Evolutionary conservation across 2,113 vertebrate species (phyloP).

Genomic region (Catharus fuscescens): DNA sequence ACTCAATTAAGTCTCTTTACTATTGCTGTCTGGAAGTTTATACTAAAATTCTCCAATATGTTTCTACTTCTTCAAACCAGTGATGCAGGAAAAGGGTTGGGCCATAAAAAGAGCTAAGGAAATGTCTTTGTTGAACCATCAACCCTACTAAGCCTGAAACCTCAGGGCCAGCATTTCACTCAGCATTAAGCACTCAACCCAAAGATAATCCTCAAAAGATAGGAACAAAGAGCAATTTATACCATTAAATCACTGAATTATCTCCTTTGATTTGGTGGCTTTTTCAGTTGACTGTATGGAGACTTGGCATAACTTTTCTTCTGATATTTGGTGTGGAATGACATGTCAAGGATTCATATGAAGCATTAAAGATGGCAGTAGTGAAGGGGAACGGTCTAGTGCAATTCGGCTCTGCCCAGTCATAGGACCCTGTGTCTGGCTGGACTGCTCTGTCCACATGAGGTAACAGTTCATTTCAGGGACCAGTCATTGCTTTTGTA

Average conservation of each 20-base stretch:
- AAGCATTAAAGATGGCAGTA: neutral
- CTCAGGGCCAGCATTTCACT: neutral
- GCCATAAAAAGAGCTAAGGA: neutral
- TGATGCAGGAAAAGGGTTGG: neutral
- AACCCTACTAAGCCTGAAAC: neutral
- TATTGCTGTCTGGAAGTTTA: neutral
- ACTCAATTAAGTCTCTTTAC: neutral
- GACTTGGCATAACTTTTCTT: neutral
- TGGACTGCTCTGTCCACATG: neutral
- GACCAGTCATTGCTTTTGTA: neutral
- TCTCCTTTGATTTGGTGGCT: neutral
- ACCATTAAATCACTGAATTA: neutral
- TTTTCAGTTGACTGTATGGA: neutral
- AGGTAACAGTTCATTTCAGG: neutral
- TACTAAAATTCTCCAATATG: neutral
- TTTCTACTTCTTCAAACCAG: neutral
- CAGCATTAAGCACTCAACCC: neutral
- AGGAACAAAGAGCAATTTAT: neutral
- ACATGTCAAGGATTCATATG: neutral
- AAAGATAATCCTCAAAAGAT: neutral
- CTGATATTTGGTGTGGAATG: neutral
- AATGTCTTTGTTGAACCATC: neutral
- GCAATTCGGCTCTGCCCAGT: neutral
- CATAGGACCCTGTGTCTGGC: fast-evolving
- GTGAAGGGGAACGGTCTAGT: neutral